Evolutionary conservation across 1,140 invertebrate species (phyloP), one percentile per base, ranked within the genome.

Genomic region (Drosophila obscura): DNA sequence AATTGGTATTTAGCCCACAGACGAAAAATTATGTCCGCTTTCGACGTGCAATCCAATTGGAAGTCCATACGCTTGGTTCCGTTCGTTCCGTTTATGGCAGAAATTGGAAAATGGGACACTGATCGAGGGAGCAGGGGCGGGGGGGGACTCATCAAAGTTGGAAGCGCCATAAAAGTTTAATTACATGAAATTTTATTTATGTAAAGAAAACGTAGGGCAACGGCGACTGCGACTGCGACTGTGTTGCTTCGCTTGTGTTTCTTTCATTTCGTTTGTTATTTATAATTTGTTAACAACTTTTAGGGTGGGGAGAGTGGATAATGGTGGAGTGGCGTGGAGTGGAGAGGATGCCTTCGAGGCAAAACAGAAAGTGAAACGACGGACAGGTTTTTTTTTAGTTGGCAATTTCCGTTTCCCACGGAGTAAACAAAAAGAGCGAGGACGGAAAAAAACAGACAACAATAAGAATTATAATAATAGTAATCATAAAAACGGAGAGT

Each of bases 321-420:
- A 16, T 52, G 49, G n/a, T 24, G 22, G 22, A 39, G 45, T 45
- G 31, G 8, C 8, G 31, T 9, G 31, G 11, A 31, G 11, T 50
- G 57, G 16, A 44, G 9, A 45, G 19, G 31, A 16, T 5, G 43
- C 39, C 57, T 41, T 11, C 28, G 31, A 50, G 24, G 55, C 55
- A 26, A 39, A 69, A 53, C 44, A 49, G 59, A 79, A 77, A 67
- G 77, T 77, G 73, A 79, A 77, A 79, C 59, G 62, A 19, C 58
- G n/a, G 45, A 22, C 50, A 43, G 24, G 48, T 73, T 73, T 77
- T 68, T 68, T 55, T 50, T 44, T 65, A 9, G 64, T 68, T 41
- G 55, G 57, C 68, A 82, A 82, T 81, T 81, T 82, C 73, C 79
- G 73, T 81, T 81, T 81, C 79, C 73, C 79, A 81, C 79, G 78